phyloP scores from a whole-genome alignment of 2,797 vertebrate species.

The Enteromius treurensis region DNA sequence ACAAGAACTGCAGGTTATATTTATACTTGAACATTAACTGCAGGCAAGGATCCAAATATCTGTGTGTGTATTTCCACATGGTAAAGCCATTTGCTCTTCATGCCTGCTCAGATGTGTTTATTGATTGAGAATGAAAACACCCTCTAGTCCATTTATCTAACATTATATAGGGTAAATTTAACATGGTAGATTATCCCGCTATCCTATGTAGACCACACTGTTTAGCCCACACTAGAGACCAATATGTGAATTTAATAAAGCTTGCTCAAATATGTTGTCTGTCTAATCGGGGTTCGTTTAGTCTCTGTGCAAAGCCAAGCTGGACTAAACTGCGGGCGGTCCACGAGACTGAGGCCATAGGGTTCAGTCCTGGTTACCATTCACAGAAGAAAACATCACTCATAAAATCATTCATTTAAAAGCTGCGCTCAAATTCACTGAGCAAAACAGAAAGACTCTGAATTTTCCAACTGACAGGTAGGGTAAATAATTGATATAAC shows the following conservation, averaged over 20 bases:
- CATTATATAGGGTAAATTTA: constrained; percentile 66
- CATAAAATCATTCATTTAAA: not conserved
- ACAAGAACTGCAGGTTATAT: constrained; percentile 27
- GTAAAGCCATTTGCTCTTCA: constrained; percentile 73
- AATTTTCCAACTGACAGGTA: not conserved
- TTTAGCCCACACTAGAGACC: constrained; percentile 19
- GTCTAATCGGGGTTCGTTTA: not conserved
- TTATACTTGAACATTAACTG: constrained; percentile 29
- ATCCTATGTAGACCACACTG: not conserved
- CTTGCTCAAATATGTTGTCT: constrained; percentile 14
- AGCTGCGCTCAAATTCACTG: not conserved
- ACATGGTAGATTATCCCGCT: constrained; percentile 37
- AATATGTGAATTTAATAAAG: constrained; percentile 22
- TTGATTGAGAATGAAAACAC: constrained; percentile 75
- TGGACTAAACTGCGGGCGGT: not conserved
- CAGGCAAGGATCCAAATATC: constrained; percentile 33
- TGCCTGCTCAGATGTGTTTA: constrained; percentile 69
- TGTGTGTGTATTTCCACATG: constrained; percentile 59
- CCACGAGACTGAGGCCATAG: not conserved
- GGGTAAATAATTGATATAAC: not conserved
- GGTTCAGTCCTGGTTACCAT: not conserved
- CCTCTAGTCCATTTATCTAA: constrained; percentile 76
- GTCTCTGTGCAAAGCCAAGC: not conserved
- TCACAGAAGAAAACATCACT: constrained; percentile 8
- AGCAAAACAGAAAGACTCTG: not conserved